Conservation (phyloP, 2,888 invertebrate species). For the Leucophenga montana region DNA sequence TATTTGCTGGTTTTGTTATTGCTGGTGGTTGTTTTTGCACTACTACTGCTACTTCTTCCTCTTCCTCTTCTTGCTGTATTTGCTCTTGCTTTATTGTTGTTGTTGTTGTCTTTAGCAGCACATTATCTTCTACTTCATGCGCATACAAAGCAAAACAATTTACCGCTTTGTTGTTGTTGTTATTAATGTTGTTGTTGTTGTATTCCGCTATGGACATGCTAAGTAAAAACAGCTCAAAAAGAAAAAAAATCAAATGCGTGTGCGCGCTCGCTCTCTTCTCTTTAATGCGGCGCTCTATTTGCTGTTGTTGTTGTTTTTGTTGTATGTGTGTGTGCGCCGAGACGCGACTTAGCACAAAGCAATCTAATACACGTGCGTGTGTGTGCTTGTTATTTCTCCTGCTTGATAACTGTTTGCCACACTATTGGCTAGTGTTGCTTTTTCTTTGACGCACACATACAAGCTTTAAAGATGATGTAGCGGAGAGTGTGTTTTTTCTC, state of each 20-base stretch:
- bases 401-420: constrained; percentile 5
- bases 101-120: constrained; percentile 87
- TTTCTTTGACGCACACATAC: constrained; percentile 23
- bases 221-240: constrained; percentile 78
- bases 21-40: constrained; percentile 9
- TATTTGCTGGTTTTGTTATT: constrained; percentile 75
- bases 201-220: constrained; percentile 98
- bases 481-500: constrained; percentile 3
- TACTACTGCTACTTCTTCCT: neutral
- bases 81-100: constrained; percentile 76
- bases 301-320: too few species aligned
- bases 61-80: constrained; percentile 25
- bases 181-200: constrained; percentile 68
- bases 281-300: constrained; percentile 46
- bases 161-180: constrained; percentile 78
- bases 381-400: constrained; percentile 8
- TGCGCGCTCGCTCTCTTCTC: constrained; percentile 51
- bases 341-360: neutral
- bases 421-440: constrained; percentile 19
- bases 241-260: constrained; percentile 46
- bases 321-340: too few species aligned
- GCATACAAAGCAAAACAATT: constrained; percentile 91
- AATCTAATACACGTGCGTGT: neutral
- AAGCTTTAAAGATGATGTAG: neutral
- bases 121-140: constrained; percentile 77